Evolutionary conservation across 2,113 vertebrate species (phyloP), one percentile per base, ranked within the genome.

Genomic region (Pygathrix nemaeus): DNA sequence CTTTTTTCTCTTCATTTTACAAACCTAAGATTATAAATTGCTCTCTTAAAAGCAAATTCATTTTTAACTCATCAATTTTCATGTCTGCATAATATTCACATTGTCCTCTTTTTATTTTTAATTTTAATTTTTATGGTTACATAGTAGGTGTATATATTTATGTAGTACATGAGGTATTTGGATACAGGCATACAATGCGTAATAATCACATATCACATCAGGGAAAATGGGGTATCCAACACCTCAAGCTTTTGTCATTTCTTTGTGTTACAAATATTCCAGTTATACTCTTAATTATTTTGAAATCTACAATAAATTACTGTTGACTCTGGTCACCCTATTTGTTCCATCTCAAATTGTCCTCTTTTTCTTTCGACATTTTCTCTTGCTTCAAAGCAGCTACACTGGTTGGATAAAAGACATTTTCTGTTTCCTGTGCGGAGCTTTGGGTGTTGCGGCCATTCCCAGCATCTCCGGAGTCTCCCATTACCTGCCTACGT

Each of bases 1-100:
- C 23, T 14, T 20, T 75, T 87, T 86, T 72, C 55, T 76, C 48
- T 96, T 90, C 52, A 35, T 45, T 95, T 87, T 75, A 75, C 6
- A 80, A 81, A 64, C 7, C 32, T 70, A 18, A 48, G 23, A 66
- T 70, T 43, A 72, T 52, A 75, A 88, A 23, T 73, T 40, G 50
- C 30, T n/a, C 30, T 35, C 55, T 92, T 96, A 83, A 81, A 50
- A 75, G 83, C 6, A 87, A 92, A 64, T 61, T 80, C 14, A 10
- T n/a, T 11, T 70, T 38, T 61, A 55, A 92, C 25, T 61, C n/a
- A 57, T 72, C 23, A 35, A 13, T 82, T 87, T 50, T 40, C 16
- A 7, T 5, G 1, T 17, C 76, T 66, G 6, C 0, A 0, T 91
- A 32, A 84, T 35, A 91, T n/a, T 68, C 55, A 20, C 43, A 8